Evolutionary conservation across 2,888 invertebrate genomes (phyloP).

Genomic region (Conistra vaccinii): DNA sequence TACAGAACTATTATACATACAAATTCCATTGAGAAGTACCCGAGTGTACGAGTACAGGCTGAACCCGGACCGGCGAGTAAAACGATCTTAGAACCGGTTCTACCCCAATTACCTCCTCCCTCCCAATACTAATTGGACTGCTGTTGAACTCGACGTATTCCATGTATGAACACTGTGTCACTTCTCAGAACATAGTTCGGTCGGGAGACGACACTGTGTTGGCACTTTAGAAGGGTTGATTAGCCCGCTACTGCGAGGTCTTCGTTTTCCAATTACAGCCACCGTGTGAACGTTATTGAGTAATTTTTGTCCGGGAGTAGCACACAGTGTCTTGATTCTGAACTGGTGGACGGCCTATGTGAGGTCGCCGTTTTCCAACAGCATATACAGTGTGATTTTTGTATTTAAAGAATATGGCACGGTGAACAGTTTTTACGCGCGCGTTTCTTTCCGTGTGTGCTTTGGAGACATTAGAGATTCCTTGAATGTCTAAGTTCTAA

Average conservation of each 20-base stretch:
- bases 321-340: conserved; percentile 51
- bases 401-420: conserved; percentile 40
- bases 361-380: conserved; percentile 50
- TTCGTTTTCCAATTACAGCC: conserved; percentile 55
- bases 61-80: conserved; percentile 55
- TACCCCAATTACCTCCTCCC: conserved; percentile 80
- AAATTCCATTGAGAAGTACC: conserved; percentile 62
- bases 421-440: conserved; percentile 30
- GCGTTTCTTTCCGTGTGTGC: conserved; percentile 28
- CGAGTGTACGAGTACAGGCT: conserved; percentile 44
- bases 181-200: conserved; percentile 36
- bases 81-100: conserved; percentile 75
- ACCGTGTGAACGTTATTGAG: conserved; percentile 46
- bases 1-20: conserved; percentile 63
- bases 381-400: conserved; percentile 24
- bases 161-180: conserved; percentile 48
- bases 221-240: conserved; percentile 35
- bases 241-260: conserved; percentile 48
- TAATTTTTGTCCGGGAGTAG: conserved; percentile 40
- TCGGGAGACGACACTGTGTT: conserved; percentile 46
- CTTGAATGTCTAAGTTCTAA: conserved; percentile 48
- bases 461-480: conserved; percentile 46
- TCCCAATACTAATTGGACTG: conserved; percentile 78
- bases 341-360: conserved; percentile 14
- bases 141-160: conserved; percentile 57